Percentiles rank a stretch among this genome's conserved stretches.
Evolutionary conservation across 1,140 invertebrate species (phyloP).

Genomic region (Phenacoccus solenopsis): DNA sequence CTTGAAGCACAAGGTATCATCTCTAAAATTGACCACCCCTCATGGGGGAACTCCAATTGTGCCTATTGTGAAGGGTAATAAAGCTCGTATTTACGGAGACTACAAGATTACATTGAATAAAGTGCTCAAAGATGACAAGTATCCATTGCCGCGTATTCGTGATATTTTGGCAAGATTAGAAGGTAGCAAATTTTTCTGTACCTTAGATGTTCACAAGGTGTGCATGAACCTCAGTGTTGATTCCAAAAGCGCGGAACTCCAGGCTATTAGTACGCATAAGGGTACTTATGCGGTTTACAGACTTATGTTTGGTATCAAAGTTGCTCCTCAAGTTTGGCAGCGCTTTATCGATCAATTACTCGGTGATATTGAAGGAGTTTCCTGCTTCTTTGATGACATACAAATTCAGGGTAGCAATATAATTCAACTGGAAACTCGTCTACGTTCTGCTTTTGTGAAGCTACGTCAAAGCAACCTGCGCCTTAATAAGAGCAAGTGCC

Average conservation of each 20-base stretch:
- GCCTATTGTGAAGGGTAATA: slow-evolving; percentile 35
- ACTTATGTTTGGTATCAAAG: neutral
- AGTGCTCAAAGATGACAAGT: slow-evolving; percentile 26
- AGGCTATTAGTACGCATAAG: slow-evolving; percentile 25
- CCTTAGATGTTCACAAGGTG: slow-evolving; percentile 30
- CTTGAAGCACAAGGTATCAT: slow-evolving; percentile 32
- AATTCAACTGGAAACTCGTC: neutral
- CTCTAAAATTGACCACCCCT: slow-evolving; percentile 30
- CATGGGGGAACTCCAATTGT: slow-evolving; percentile 40
- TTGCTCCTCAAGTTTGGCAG: slow-evolving; percentile 19
- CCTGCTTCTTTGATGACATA: slow-evolving; percentile 29
- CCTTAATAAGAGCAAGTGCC: slow-evolving; percentile 34
- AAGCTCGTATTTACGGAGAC: slow-evolving; percentile 37
- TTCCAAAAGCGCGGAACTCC: slow-evolving; percentile 26
- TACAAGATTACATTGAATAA: slow-evolving; percentile 36
- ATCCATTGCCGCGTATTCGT: slow-evolving; percentile 30
- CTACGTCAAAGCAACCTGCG: too few relatives aligned
- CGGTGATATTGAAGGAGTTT: slow-evolving; percentile 25
- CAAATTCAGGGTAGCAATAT: slow-evolving; percentile 25
- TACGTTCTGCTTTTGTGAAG: neutral
- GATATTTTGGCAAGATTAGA: slow-evolving; percentile 32
- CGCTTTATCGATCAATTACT: slow-evolving; percentile 36
- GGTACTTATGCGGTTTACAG: neutral
- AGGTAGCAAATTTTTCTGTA: slow-evolving; percentile 29
- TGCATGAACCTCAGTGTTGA: slow-evolving; percentile 31